Evolutionary conservation across 2,797 vertebrate species (phyloP).

Genomic region (Gymnocypris eckloni): DNA sequence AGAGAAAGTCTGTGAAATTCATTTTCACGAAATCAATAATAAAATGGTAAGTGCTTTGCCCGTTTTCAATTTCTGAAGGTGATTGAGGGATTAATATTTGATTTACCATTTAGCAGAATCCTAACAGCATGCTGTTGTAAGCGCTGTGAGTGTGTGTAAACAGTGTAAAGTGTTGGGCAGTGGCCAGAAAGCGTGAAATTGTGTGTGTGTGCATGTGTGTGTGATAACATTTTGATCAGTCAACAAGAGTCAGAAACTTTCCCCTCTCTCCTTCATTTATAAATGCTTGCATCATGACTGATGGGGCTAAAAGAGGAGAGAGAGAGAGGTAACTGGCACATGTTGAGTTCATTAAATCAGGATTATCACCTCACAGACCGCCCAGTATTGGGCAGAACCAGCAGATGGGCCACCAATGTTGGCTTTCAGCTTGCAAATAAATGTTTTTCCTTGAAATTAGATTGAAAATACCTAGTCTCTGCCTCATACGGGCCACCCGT

Average conservation of each 20-base stretch:
- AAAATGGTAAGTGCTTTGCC: slow-evolving; percentile 94
- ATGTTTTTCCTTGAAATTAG: slow-evolving; percentile 6
- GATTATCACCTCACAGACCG: slow-evolving; percentile 76
- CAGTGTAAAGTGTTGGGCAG: slow-evolving; percentile 68
- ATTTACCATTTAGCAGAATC: slow-evolving; percentile 74
- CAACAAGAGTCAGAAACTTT: slow-evolving; percentile 72
- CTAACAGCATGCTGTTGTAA: slow-evolving; percentile 65
- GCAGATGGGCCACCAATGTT: background rate
- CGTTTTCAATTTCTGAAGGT: slow-evolving; percentile 57
- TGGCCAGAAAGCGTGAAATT: slow-evolving; percentile 81
- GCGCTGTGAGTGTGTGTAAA: slow-evolving; percentile 32
- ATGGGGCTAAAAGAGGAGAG: slow-evolving; percentile 62
- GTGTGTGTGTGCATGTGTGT: slow-evolving; percentile 59
- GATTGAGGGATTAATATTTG: slow-evolving; percentile 77
- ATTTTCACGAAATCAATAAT: slow-evolving; percentile 99
- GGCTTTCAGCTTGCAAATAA: background rate
- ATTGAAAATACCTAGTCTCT: background rate
- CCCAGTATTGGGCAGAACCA: slow-evolving; percentile 67
- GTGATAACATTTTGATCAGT: slow-evolving; percentile 77
- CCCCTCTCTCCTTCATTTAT: slow-evolving; percentile 60
- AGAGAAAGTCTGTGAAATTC: slow-evolving; percentile 99
- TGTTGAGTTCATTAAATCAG: slow-evolving; percentile 79
- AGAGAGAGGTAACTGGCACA: slow-evolving; percentile 69
- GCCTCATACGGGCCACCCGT: background rate
- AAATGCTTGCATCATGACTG: slow-evolving; percentile 62